Evolutionary conservation across 2,888 invertebrate species (phyloP).

Genomic region (Halictus ligatus): DNA sequence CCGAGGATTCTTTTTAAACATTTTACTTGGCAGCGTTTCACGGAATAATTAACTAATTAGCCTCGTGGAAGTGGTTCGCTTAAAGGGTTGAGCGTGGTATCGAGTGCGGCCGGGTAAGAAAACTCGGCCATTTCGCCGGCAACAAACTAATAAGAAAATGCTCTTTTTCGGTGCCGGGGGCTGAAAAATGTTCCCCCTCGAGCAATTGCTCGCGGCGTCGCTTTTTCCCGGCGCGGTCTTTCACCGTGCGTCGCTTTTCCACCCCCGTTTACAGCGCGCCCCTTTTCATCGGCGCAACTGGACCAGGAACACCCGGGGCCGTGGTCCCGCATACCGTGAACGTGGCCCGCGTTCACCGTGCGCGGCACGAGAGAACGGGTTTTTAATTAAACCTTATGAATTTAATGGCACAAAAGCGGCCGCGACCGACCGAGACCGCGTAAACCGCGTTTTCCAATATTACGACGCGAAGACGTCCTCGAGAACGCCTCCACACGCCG

Average conservation of each 20-base stretch:
- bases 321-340: conserved; percentile 30
- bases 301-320: background rate
- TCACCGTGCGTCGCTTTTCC: conserved; percentile 6
- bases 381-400: conserved; percentile 66
- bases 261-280: background rate
- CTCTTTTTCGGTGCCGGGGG: background rate
- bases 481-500: background rate
- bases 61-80: background rate
- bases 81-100: background rate
- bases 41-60: background rate
- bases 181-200: conserved; percentile 7
- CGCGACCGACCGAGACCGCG: background rate
- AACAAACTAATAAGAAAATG: conserved; percentile 11
- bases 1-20: too few species aligned
- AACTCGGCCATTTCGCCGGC: background rate
- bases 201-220: conserved; percentile 7
- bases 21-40: background rate
- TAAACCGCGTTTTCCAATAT: background rate
- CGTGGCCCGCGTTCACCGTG: conserved; percentile 26
- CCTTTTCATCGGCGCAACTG: conserved; percentile 8
- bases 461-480: background rate
- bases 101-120: background rate
- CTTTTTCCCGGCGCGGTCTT: conserved; percentile 1
- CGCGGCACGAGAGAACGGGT: conserved; percentile 54
- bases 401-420: conserved; percentile 47